phyloP scores from a whole-genome alignment of 2,113 vertebrate genomes.

The Meriones unguiculatus region DNA sequence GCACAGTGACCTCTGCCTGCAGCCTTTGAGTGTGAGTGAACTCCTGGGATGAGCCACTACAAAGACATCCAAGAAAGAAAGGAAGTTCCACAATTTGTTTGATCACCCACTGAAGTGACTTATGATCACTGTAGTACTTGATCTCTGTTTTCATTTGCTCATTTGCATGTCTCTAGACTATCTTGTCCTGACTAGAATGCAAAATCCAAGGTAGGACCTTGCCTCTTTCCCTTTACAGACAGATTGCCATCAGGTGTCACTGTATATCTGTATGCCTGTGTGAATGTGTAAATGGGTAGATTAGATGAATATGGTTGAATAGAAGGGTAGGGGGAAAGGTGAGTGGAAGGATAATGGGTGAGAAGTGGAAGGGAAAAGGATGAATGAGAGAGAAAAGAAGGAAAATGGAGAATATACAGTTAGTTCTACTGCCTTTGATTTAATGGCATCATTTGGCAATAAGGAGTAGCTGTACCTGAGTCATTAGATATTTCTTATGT shows the following conservation, averaged over 20 bases:
- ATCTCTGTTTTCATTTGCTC: neutral
- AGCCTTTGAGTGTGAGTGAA: neutral
- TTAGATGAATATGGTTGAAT: neutral
- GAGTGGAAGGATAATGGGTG: neutral
- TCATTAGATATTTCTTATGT: conserved; percentile 18
- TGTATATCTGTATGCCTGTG: neutral
- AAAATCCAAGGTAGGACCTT: neutral
- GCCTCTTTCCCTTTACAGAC: neutral
- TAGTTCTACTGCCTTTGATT: neutral
- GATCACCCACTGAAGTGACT: neutral
- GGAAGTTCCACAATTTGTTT: neutral
- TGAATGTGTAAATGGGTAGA: neutral
- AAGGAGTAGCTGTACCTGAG: neutral
- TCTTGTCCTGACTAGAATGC: neutral
- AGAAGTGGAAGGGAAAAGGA: neutral
- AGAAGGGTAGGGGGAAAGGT: neutral
- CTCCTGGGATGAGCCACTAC: neutral
- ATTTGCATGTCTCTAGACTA: neutral
- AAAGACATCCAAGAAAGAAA: neutral
- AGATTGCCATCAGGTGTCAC: neutral
- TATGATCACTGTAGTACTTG: neutral
- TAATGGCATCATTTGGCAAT: neutral
- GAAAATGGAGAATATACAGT: neutral
- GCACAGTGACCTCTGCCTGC: neutral
- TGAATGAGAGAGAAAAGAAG: neutral